phyloP scores from a whole-genome alignment of 1,140 invertebrate species.

The Euglossa dilemma region DNA sequence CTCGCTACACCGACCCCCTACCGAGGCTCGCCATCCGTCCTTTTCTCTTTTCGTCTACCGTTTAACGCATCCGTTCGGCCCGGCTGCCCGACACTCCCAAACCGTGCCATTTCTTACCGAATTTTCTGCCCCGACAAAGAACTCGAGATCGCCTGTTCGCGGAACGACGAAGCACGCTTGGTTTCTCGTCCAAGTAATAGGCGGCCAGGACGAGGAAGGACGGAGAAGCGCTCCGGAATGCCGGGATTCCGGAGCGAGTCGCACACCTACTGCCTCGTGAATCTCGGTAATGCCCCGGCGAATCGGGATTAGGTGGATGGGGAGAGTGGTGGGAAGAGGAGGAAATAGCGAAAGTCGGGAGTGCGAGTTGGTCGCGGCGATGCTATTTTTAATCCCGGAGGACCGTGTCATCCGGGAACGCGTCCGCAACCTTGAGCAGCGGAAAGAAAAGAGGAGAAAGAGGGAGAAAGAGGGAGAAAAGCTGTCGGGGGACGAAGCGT shows the following conservation, averaged over 20 bases:
- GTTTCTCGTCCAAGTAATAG: too few species aligned
- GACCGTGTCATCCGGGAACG: slow-evolving; percentile 46
- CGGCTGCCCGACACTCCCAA: not conserved
- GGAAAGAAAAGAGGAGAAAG: slow-evolving; percentile 44
- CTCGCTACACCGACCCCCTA: slow-evolving; percentile 38
- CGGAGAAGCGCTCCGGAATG: too few species aligned
- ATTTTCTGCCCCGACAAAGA: not conserved
- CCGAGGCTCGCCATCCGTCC: not conserved
- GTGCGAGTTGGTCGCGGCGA: not conserved
- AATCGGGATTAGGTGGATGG: not conserved
- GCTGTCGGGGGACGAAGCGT: not conserved
- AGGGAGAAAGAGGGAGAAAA: slow-evolving; percentile 31
- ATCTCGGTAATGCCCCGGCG: not conserved
- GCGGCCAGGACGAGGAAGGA: too few species aligned
- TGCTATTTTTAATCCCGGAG: slow-evolving; percentile 48
- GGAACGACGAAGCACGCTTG: too few species aligned
- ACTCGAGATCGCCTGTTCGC: too few species aligned
- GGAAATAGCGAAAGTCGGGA: not conserved
- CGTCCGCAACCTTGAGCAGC: slow-evolving; percentile 46
- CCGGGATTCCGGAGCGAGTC: too few species aligned
- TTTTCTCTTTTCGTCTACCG: not conserved
- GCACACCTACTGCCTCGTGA: not conserved
- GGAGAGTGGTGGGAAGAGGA: not conserved
- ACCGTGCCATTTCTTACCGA: not conserved
- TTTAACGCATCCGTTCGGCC: too few species aligned